These are phyloP conservation scores for Brachyopa scutellaris DNA, from an alignment of 2,888 invertebrate genomes.

Conservation along the genomic window DNA sequence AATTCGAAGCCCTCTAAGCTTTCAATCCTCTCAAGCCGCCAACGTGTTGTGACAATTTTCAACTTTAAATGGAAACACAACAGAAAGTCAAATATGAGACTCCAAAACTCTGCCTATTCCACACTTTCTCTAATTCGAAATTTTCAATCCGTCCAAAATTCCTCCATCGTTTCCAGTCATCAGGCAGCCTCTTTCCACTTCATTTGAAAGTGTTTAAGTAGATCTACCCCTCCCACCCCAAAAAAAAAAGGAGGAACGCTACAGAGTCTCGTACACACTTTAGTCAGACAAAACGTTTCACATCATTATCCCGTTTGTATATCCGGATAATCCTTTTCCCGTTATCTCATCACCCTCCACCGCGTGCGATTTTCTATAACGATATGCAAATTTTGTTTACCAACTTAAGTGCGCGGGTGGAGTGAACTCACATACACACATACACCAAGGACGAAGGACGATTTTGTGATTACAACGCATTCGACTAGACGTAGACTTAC, in stretches of 20 bases:
- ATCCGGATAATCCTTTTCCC: constrained; percentile 69
- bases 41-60: constrained; percentile 27
- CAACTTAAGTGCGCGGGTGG: constrained; percentile 48
- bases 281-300: constrained; percentile 68
- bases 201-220: constrained; percentile 34
- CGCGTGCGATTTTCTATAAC: constrained; percentile 12
- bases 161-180: constrained; percentile 5
- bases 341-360: constrained; percentile 23
- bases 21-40: background rate
- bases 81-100: constrained; percentile 47
- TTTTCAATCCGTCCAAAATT: constrained; percentile 46
- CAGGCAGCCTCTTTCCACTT: constrained; percentile 28
- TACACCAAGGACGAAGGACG: too few species aligned
- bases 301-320: constrained; percentile 70
- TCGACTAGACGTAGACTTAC: constrained; percentile 27
- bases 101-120: background rate
- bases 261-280: too few species aligned
- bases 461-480: constrained; percentile 10
- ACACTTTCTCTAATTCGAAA: constrained; percentile 46
- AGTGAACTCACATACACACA: too few species aligned
- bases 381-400: constrained; percentile 63
- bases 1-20: background rate
- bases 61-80: constrained; percentile 34
- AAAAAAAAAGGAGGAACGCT: constrained; percentile 48
- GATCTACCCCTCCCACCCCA: background rate